phyloP scores from a whole-genome alignment of 2,797 vertebrate genomes.

The Ctenopoma kingsleyae region DNA sequence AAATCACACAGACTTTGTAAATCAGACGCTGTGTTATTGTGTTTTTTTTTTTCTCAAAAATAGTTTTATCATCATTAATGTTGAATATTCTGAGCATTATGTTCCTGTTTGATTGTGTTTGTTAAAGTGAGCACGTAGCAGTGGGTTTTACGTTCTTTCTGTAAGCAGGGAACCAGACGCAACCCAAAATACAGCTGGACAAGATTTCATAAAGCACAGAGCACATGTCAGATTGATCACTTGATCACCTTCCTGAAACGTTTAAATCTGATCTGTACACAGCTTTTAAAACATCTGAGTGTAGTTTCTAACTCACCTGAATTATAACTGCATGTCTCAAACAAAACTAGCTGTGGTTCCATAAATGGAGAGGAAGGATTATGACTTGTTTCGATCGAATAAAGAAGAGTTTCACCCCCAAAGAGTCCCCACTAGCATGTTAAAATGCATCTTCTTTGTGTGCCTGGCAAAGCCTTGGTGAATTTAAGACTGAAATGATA shows the following conservation, averaged over 20 bases:
- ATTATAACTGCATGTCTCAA: neutral
- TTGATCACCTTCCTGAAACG: neutral
- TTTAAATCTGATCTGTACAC: neutral
- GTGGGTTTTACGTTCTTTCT: constrained; percentile 58
- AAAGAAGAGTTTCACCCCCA: constrained; percentile 1
- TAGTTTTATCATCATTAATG: constrained; percentile 97
- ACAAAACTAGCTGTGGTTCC: neutral
- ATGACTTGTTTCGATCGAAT: constrained; percentile 24
- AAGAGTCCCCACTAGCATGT: neutral
- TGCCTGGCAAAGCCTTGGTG: neutral
- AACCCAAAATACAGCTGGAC: constrained; percentile 61
- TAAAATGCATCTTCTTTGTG: constrained; percentile 11
- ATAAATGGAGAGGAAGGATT: constrained; percentile 2
- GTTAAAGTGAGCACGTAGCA: constrained; percentile 87
- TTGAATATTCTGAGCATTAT: constrained; percentile 95
- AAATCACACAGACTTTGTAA: constrained; percentile 92
- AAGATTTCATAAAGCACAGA: constrained; percentile 23
- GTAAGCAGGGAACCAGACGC: constrained; percentile 42
- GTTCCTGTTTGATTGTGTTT: constrained; percentile 84
- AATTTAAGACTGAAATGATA: constrained; percentile 8
- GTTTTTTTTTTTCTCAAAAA: constrained; percentile 72
- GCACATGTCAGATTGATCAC: constrained; percentile 14
- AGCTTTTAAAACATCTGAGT: constrained; percentile 27
- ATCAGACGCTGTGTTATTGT: constrained; percentile 86
- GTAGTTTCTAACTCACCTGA: neutral